These are phyloP conservation scores for Linepithema humile DNA, from an alignment of 1,140 invertebrate genomes.

Conservation along the genomic window DNA sequence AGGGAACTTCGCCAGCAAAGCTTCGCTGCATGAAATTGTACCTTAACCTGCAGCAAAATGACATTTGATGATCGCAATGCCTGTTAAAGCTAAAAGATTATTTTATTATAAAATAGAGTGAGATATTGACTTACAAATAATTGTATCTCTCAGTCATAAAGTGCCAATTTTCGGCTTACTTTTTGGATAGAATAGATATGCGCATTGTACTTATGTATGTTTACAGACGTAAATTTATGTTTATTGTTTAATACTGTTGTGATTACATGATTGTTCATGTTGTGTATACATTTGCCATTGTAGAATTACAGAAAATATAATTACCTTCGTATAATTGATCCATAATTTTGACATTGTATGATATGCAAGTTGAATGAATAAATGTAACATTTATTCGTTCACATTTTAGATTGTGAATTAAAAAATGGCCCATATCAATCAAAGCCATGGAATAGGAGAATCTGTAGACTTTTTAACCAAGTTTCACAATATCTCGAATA, in stretches of 20 bases:
- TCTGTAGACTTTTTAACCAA: conserved; percentile 74
- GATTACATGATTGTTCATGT: not conserved
- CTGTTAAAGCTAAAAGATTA: no score
- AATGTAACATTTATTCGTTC: not conserved
- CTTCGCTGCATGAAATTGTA: not conserved
- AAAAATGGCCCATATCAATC: conserved; percentile 26
- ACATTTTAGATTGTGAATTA: not conserved
- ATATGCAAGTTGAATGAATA: not conserved
- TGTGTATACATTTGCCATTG: no score
- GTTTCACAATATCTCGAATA: conserved; percentile 79
- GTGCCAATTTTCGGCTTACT: no score
- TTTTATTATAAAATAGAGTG: no score
- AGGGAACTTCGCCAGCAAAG: not conserved
- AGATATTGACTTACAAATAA: no score
- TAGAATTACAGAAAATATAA: not conserved
- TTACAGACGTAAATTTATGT: no score
- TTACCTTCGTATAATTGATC: not conserved
- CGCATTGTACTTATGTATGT: no score
- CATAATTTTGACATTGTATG: not conserved
- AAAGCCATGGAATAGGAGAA: conserved; percentile 47
- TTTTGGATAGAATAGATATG: no score
- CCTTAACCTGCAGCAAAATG: no score
- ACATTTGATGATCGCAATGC: no score
- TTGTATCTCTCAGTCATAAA: no score
- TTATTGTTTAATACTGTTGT: no score